Evolutionary conservation across 2,797 vertebrate species (phyloP).

Genomic region (Hipposideros larvatus): DNA sequence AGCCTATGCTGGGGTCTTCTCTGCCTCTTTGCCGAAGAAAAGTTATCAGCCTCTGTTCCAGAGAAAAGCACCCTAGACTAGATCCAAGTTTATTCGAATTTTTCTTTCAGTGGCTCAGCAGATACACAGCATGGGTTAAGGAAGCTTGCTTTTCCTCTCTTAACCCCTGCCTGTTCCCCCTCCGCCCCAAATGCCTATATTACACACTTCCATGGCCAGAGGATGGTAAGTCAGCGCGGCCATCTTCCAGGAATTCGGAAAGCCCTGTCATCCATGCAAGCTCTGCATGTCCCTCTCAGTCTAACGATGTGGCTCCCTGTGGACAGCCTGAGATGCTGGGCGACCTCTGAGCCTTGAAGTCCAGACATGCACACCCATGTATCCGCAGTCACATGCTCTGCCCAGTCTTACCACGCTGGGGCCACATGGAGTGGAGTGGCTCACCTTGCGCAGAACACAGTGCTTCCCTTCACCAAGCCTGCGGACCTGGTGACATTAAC

Average conservation of each 20-base stretch:
- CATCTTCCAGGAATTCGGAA: neutral
- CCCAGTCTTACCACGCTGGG: accelerated
- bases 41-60: neutral
- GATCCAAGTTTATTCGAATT: too few species aligned
- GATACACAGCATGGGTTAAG: neutral
- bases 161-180: neutral
- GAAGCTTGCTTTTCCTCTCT: neutral
- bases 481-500: constrained; percentile 63
- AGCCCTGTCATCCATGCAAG: neutral
- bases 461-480: constrained; percentile 60
- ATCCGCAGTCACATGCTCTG: neutral
- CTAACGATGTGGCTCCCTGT: neutral
- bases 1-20: neutral
- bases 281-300: neutral
- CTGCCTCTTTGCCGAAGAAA: neutral
- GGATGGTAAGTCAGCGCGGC: neutral
- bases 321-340: neutral
- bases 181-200: neutral
- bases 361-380: neutral
- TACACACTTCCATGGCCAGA: neutral
- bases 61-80: neutral
- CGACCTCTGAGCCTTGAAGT: neutral
- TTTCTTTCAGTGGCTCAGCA: neutral
- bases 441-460: too few species aligned
- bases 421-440: neutral